Base-by-base conservation (phyloP, 2,888 invertebrate species). In the Hydrotaea cyrtoneurina region DNA sequence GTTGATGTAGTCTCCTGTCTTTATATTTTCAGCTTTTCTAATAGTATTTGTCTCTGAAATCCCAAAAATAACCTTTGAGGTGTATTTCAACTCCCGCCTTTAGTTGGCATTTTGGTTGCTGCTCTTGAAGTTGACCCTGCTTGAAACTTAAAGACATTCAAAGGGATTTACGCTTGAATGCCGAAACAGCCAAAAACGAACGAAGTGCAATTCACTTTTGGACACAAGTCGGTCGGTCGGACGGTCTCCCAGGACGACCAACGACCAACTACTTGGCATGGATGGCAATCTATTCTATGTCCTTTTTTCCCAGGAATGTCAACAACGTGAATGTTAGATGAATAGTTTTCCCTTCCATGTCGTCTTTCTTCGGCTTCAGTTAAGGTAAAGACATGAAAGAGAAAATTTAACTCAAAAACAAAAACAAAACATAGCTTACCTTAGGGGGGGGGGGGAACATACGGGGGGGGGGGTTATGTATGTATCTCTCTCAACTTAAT, bases 401-500 rank as follows among this genome's bases (percentile, higher is more conserved):
- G n/a, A n/a, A n/a, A 31, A 31, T 31, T 31, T 7, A 7, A 2
- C 31, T 7, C 31, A 31, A 31, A 31, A 4, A 31, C 21, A 5
- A 43, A 3, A 7, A 19, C 21, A 36, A 15, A n/a, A n/a, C n/a
- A n/a, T n/a, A 62, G 23, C 21, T 21, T 69, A 69, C 46, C 69
- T 46, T 23, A 39, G 43, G 23, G 19, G 5, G 2, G 39, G 17
- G n/a, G n/a, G n/a, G n/a, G n/a, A n/a, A n/a, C n/a, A n/a, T n/a
- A n/a, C n/a, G n/a, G n/a, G n/a, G n/a, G n/a, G n/a, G n/a, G n/a
- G n/a, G n/a, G n/a, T n/a, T n/a, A n/a, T n/a, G n/a, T n/a, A n/a
- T n/a, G n/a, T n/a, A n/a, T 46, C 43, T 69, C 23, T 21, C 39
- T 69, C 8, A 62, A 82, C 50, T 86, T 86, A 86, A 86, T 86